A percentile compares a stretch with the other conserved stretches of the same genome.
phyloP scores from a whole-genome alignment of 1,140 invertebrate genomes.

The Hyles vespertilio region DNA sequence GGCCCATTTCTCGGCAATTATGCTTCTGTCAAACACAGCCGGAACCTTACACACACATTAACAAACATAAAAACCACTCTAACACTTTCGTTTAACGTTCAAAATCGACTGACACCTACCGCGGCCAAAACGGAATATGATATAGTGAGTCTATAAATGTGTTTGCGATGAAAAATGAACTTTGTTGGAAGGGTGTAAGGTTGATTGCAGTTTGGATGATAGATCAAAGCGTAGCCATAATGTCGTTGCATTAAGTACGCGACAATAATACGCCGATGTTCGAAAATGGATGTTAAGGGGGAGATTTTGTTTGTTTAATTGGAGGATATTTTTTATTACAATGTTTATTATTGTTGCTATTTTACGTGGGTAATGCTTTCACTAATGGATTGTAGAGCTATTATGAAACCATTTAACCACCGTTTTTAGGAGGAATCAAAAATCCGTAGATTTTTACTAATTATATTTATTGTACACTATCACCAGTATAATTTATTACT shows the following conservation, averaged over 20 bases:
- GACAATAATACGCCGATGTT: conserved; percentile 55
- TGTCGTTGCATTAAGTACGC: conserved; percentile 55
- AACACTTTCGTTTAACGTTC: conserved; percentile 12
- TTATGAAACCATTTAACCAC: no score
- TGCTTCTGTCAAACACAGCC: conserved; percentile 41
- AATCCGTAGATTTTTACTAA: no score
- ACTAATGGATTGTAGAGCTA: no score
- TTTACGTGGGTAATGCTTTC: background rate
- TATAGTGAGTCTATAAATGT: conserved; percentile 30
- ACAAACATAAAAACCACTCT: background rate
- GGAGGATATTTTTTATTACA: no score
- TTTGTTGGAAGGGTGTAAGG: conserved; percentile 23
- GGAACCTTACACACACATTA: conserved; percentile 7
- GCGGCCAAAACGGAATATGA: conserved; percentile 36
- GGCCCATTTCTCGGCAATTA: conserved; percentile 42
- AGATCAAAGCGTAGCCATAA: conserved; percentile 52
- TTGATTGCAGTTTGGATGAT: conserved; percentile 24
- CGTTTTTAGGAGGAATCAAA: no score
- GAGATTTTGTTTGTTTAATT: conserved; percentile 11
- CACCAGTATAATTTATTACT: no score
- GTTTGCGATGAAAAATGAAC: conserved; percentile 32
- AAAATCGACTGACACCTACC: conserved; percentile 13
- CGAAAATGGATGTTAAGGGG: conserved; percentile 51
- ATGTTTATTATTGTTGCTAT: background rate
- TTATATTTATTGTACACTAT: no score